These are phyloP conservation scores for Nanorana parkeri DNA, from an alignment of 2,113 vertebrate genomes.

Conservation along the genomic window DNA sequence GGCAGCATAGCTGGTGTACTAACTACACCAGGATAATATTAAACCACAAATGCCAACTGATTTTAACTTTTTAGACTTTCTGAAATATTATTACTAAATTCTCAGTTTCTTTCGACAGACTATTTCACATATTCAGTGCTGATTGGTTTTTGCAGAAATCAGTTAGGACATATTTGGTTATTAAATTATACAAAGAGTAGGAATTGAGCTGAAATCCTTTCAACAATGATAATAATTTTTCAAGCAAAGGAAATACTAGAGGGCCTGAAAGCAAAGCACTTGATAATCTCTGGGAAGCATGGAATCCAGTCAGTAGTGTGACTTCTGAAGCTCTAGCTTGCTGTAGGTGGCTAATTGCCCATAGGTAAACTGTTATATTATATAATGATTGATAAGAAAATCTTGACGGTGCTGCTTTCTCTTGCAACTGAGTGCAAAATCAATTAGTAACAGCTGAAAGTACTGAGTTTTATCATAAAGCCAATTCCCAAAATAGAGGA, in stretches of 20 bases:
- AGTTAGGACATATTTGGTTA: conserved; percentile 32
- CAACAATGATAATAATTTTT: conserved; percentile 40
- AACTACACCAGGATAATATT: not conserved
- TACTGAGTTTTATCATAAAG: not conserved
- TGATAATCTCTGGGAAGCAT: conserved; percentile 25
- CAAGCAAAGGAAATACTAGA: conserved; percentile 27
- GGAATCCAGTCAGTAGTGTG: conserved; percentile 14
- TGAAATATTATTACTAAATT: conserved; percentile 11
- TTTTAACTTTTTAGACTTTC: conserved; percentile 17
- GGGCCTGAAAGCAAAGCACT: conserved; percentile 11
- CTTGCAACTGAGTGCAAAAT: conserved; percentile 28
- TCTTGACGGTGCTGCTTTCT: not conserved
- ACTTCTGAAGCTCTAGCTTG: conserved; percentile 32
- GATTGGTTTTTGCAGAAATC: conserved; percentile 43
- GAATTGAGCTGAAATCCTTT: conserved; percentile 33
- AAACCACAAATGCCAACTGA: not conserved
- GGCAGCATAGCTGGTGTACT: not conserved
- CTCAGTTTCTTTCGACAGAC: conserved; percentile 23
- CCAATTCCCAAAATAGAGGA: conserved; percentile 1
- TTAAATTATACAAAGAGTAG: conserved; percentile 32
- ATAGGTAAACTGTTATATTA: conserved; percentile 26
- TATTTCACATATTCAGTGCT: conserved; percentile 33
- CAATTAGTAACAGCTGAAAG: conserved; percentile 28
- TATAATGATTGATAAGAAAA: conserved; percentile 31
- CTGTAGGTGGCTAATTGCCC: conserved; percentile 29